Conservation (phyloP, 1,140 invertebrate species). For the Drosophila albomicans region DNA sequence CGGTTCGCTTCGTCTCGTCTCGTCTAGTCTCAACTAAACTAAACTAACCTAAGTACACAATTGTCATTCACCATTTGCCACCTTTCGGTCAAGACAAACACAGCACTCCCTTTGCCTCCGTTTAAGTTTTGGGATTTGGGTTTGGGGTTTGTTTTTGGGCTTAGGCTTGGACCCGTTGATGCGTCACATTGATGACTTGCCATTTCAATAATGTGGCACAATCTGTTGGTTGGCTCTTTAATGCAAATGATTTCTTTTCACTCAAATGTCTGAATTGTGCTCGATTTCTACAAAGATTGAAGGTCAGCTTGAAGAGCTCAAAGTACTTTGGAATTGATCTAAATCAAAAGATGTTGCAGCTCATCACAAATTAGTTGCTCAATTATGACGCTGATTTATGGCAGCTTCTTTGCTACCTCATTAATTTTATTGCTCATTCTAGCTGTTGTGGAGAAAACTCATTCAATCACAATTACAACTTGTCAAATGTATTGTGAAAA, state of each 20-base stretch:
- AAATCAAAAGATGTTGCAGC: too few relatives aligned
- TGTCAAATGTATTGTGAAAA: too few relatives aligned
- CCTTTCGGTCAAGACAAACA: constrained; percentile 50
- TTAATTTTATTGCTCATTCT: too few relatives aligned
- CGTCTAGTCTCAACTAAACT: neutral
- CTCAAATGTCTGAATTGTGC: neutral
- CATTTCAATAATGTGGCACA: constrained; percentile 14
- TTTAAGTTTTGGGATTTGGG: neutral
- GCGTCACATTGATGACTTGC: constrained; percentile 42
- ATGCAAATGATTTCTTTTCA: constrained; percentile 29
- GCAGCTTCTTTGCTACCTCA: too few relatives aligned
- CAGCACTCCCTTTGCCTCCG: constrained; percentile 19
- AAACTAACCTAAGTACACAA: constrained; percentile 36
- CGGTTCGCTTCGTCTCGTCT: neutral
- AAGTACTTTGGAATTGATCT: too few relatives aligned
- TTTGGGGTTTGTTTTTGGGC: neutral
- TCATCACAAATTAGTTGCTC: too few relatives aligned
- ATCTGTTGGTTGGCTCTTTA: constrained; percentile 11
- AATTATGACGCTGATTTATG: too few relatives aligned
- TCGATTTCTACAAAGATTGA: neutral
- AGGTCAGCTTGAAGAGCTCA: too few relatives aligned
- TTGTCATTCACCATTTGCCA: constrained; percentile 45
- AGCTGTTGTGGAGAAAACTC: too few relatives aligned
- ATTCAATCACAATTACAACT: too few relatives aligned
- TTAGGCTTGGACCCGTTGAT: constrained; percentile 11